Evolutionary conservation across 1,140 invertebrate genomes (phyloP), one percentile per base, ranked within the genome.

Genomic region (Zaprionus ornatus): DNA sequence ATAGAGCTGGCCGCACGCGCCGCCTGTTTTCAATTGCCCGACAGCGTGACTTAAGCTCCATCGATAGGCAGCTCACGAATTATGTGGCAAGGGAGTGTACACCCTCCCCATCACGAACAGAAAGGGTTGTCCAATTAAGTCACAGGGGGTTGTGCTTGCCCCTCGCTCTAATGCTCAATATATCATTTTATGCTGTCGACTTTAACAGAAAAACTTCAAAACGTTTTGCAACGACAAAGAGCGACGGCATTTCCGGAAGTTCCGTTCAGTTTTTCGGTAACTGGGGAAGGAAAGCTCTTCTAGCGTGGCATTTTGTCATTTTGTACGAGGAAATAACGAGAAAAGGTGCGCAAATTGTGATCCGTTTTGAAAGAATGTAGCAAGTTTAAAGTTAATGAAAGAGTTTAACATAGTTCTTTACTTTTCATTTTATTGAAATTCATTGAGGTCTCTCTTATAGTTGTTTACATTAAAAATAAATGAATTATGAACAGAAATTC

Each of bases 21-120:
- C 80, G 80, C 45, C 69, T 80, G 84, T 55, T 66, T 74, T 67
- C 75, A 82, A 85, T 82, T 79, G 82, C 64, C 12, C 56, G 19
- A 35, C 15, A 54, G 48, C 42, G 64, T 59, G 57, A 60, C 67
- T 74, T 71, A 57, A 77, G 69, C 40, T 66, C 83, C 77, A 88
- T 87, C 74, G 83, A 88, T 88, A 88, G 80, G 77, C 77, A 48
- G 54, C 32, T 42, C 84, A 88, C 84, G 80, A 74, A 72, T 69
- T 54, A 61, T 37, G 37, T 55, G 17, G 37, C 9, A 40, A 23
- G 19, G 21, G 32, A 17, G 12, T 9, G 1, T 29, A 29, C 1
- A 9, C n/a, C 40, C n/a, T n/a, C n/a, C 13, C 35, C 10, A 15
- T 4, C 15, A 6, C 13, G 9, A 25, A 15, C 42, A 45, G 57